Percentiles rank a stretch among this genome's conserved stretches.
Evolutionary conservation across 2,113 vertebrate genomes (phyloP).

Genomic region (Hucho hucho): DNA sequence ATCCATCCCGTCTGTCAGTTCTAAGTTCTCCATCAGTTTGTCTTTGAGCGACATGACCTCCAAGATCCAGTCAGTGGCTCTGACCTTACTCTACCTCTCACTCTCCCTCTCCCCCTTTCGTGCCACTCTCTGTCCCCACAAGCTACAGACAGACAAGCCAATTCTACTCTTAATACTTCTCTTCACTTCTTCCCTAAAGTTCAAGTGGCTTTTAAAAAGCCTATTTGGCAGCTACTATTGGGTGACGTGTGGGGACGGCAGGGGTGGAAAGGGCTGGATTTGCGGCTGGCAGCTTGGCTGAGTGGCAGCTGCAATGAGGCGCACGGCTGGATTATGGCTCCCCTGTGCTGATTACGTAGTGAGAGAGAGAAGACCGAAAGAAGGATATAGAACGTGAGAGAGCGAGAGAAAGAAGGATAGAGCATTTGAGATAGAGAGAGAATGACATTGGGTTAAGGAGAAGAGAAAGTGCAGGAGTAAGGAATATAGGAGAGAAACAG

Average conservation of each 20-base stretch:
- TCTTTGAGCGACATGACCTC: too few species aligned
- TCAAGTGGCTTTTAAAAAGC: constrained; percentile 43
- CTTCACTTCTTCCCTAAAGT: constrained; percentile 24
- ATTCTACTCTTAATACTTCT: constrained; percentile 21
- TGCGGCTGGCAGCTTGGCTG: constrained; percentile 6
- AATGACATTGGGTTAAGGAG: too few species aligned
- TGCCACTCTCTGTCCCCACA: too few species aligned
- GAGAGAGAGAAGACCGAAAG: background rate
- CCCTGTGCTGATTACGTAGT: constrained; percentile 28
- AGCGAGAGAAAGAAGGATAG: background rate
- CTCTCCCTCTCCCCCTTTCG: too few species aligned
- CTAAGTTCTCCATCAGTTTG: too few species aligned
- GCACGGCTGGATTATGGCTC: constrained; percentile 5
- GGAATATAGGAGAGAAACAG: constrained; percentile 14
- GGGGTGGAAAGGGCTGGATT: constrained; percentile 2
- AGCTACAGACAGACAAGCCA: background rate
- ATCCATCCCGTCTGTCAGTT: background rate
- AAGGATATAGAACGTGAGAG: background rate
- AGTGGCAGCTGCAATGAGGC: constrained; percentile 17
- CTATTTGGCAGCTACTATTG: constrained; percentile 38
- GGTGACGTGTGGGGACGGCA: constrained; percentile 14
- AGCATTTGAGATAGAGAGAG: background rate
- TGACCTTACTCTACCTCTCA: too few species aligned
- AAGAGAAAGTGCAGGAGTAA: background rate
- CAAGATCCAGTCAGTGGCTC: too few species aligned